These are phyloP conservation scores for Conops quadrifasciatus DNA, from an alignment of 2,888 invertebrate species.

Conservation along the genomic window DNA sequence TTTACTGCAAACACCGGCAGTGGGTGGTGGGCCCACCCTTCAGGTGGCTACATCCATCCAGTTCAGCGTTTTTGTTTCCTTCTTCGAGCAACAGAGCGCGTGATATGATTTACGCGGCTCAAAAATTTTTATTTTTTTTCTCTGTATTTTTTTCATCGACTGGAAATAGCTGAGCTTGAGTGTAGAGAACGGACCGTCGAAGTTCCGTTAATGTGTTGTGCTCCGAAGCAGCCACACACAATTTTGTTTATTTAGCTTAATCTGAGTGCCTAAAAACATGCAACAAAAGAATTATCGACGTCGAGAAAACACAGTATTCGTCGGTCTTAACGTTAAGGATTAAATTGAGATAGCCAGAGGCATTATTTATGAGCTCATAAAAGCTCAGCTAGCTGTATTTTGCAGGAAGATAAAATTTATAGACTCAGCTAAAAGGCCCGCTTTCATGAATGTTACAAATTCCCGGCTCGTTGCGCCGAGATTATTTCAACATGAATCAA, in stretches of 20 bases:
- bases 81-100: not conserved
- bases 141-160: too few relatives aligned
- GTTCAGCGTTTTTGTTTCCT: too few relatives aligned
- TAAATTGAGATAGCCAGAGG: conserved; percentile 11
- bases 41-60: too few relatives aligned
- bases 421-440: too few relatives aligned
- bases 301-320: not conserved
- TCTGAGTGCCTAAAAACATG: conserved; percentile 22
- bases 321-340: not conserved
- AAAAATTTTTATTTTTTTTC: too few relatives aligned
- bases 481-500: too few relatives aligned
- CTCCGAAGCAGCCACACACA: not conserved
- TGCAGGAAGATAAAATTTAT: too few relatives aligned
- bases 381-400: not conserved
- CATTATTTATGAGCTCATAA: conserved; percentile 11
- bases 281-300: conserved; percentile 17
- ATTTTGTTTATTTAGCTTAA: not conserved
- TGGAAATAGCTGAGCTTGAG: not conserved
- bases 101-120: conserved; percentile 25
- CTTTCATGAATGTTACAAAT: too few relatives aligned
- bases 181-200: not conserved
- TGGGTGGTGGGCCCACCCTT: too few relatives aligned
- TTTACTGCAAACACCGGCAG: too few relatives aligned
- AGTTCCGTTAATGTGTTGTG: not conserved
- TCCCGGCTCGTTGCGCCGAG: too few relatives aligned